Percentiles rank a stretch among this genome's conserved stretches.
Evolutionary conservation across 2,113 vertebrate genomes (phyloP).

Genomic region (Prochilodus magdalenae): DNA sequence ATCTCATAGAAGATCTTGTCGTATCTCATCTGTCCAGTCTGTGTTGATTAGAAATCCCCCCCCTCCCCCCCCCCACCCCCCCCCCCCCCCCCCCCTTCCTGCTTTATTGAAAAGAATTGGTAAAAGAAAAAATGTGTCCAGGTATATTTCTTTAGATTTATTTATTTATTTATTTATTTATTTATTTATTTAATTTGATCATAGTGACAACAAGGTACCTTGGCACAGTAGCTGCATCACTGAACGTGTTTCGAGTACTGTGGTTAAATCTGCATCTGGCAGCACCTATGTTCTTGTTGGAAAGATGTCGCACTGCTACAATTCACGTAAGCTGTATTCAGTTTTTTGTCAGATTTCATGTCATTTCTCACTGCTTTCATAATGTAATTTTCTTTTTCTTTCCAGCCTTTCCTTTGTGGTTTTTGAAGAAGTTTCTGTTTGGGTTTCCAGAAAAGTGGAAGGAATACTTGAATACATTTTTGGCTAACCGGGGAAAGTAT

Average conservation of each 20-base stretch:
- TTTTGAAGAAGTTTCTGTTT: conserved; percentile 80
- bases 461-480: conserved; percentile 72
- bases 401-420: conserved; percentile 81
- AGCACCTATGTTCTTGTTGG: conserved; percentile 77
- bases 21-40: too few relatives aligned
- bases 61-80: too few relatives aligned
- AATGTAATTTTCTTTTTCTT: neutral
- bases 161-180: too few relatives aligned
- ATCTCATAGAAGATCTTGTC: too few relatives aligned
- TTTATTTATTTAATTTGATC: too few relatives aligned
- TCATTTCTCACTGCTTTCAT: neutral
- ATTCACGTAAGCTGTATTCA: conserved; percentile 54
- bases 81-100: too few relatives aligned
- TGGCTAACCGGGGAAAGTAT: conserved; percentile 75
- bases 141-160: too few relatives aligned
- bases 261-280: conserved; percentile 81
- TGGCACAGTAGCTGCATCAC: conserved; percentile 88
- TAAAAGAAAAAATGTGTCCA: too few relatives aligned
- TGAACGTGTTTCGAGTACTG: conserved; percentile 75
- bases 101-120: too few relatives aligned
- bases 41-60: too few relatives aligned
- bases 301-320: conserved; percentile 60
- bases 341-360: neutral
- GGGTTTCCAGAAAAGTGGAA: conserved; percentile 90
- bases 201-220: conserved; percentile 72